phyloP scores from a whole-genome alignment of 2,113 vertebrate species.

The Castor canadensis region DNA sequence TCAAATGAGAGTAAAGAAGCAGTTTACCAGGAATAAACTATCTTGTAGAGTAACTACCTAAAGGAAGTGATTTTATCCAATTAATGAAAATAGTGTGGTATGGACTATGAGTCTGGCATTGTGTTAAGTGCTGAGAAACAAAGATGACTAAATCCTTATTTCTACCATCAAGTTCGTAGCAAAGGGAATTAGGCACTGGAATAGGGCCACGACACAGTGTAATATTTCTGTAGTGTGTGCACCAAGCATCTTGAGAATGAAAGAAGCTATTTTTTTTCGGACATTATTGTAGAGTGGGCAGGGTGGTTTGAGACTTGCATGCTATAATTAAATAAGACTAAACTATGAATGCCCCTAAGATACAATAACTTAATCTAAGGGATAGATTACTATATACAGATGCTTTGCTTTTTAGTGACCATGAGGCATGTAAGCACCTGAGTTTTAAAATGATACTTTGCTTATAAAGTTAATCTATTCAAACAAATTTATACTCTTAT shows the following conservation, averaged over 20 bases:
- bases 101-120: background rate
- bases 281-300: background rate
- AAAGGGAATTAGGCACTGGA: background rate
- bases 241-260: background rate
- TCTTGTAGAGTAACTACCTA: background rate
- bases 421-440: background rate
- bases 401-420: background rate
- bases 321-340: background rate
- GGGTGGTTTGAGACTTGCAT: background rate
- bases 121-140: background rate
- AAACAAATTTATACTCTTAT: background rate
- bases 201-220: background rate
- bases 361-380: background rate
- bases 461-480: background rate
- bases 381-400: background rate
- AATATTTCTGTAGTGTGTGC: background rate
- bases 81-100: background rate
- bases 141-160: background rate
- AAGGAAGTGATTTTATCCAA: background rate
- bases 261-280: background rate
- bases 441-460: constrained; percentile 17
- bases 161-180: background rate
- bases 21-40: background rate
- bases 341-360: background rate
- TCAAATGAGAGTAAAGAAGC: background rate